Evolutionary conservation across 2,113 vertebrate genomes (phyloP), one percentile per base, ranked within the genome.

Genomic region (Rhinogobius similis): DNA sequence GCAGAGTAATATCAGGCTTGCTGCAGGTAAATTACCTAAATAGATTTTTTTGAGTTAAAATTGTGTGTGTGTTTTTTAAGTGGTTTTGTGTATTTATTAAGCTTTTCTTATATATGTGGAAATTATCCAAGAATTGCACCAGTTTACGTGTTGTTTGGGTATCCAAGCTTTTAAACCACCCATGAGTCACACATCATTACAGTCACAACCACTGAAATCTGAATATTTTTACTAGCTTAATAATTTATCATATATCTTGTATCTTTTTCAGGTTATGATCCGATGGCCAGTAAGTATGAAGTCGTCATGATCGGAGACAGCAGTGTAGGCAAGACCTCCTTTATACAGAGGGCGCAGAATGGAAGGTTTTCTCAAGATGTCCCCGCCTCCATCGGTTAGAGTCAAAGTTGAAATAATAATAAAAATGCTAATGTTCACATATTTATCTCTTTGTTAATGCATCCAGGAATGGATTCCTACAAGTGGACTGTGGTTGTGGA

Each of bases 281-380:
- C 41, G 24, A 61, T 70, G 26, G 90, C 92, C 36, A 93, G 93
- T 6, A 6, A 92, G 62, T 96, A 93, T 87, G 95, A 98, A 0
- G 86, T 99, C 73, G 79, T 98, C 74, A 94, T 98, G 36, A 64
- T 98, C 1, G 98, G 98, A 78, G 93, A 95, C 76, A 94, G 96
- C 63, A 89, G 89, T 0, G 96, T 98, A 78, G 98, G 98, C 61
- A 99, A 99, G 82, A 96, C 96, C 0, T 95, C 96, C 0, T 98
- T 97, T 86, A 91, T 98, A 81, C 89, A 92, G 85, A 89, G 94
- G 24, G 66, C 95, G 68, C 91, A 94, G 0, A 86, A 87, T 1
- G 82, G 94, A 18, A 63, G 82, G 76, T 97, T 96, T 50, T 86
- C 78, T 64, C 67, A 76, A 0, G 89, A 93, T 38, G 62, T 93